Base-by-base conservation (phyloP, 2,797 vertebrate species). In the Schizopygopsis pylzovi region DNA sequence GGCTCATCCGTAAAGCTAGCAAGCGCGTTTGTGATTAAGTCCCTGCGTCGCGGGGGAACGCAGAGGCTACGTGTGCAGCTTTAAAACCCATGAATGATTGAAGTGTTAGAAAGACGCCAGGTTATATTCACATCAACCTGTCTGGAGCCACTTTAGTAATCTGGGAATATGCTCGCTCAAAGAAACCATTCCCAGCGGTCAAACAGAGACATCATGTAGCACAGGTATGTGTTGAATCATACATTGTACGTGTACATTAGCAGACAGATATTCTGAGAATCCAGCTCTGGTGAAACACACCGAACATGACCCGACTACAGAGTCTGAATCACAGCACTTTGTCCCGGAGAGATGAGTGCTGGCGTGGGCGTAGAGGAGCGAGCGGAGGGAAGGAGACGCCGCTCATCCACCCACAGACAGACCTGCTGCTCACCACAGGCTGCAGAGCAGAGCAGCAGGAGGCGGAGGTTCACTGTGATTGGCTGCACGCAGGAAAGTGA, bases 371-470 rank as follows among this genome's bases (percentile, higher is more conserved):
- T 65, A 13, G n/a, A 49, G 63, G 54, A 81, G 61, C 68, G 65
- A 47, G 20, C 1, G 22, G 65, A 80, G 61, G 18, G 9, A 79
- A 81, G 72, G 72, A 70, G 79, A 63, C 45, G 67, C 52, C 45
- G 28, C 72, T 78, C 79, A 54, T 81, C 79, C 79, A 33, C 85
- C 85, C 85, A 86, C 85, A 81, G 59, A 28, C 33, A 81, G 79
- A 67, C 79, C 71, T 54, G 70, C 4, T 13, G 47, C 22, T 71
- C 80, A 72, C 41, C n/a, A 25, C 52, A 54, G 79, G 52, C 65
- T 61, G 39, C 79, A 22, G 25, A 37, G 65, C 73, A 70, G 76
- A 73, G 56, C 81, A 28, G n/a, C 63, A 3, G 70, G 70, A 47
- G 25, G 11, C 41, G 1, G 39, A 47, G 61, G 25, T 80, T 83